These are phyloP conservation scores for Nyctibius grandis DNA, from an alignment of 2,797 vertebrate genomes.

Conservation along the genomic window DNA sequence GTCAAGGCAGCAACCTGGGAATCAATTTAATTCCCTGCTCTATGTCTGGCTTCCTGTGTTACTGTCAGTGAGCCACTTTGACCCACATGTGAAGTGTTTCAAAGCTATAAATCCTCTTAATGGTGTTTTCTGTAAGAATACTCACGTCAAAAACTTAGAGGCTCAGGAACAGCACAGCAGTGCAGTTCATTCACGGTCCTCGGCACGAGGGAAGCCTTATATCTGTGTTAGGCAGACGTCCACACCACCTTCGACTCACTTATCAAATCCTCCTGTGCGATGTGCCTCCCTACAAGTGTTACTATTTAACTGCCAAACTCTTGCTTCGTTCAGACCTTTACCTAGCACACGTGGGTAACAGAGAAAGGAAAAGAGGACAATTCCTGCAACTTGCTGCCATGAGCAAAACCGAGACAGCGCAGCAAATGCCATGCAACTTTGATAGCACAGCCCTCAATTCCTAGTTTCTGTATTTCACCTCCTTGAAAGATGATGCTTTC, in stretches of 20 bases:
- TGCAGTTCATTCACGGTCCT: fast-evolving
- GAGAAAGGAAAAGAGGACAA: background rate
- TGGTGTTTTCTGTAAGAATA: background rate
- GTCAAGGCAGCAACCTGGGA: background rate
- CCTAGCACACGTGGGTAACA: fast-evolving
- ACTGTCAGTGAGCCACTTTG: fast-evolving
- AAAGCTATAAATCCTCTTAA: background rate
- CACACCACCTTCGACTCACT: background rate
- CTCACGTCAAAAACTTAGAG: background rate
- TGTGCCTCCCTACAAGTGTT: background rate
- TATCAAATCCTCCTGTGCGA: background rate
- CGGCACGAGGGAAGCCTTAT: background rate
- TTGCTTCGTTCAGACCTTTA: background rate
- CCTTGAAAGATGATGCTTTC: background rate
- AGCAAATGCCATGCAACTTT: background rate
- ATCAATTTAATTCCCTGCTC: background rate
- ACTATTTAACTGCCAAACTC: background rate
- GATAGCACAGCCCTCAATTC: background rate
- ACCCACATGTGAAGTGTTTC: background rate
- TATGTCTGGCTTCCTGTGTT: background rate
- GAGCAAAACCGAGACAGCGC: background rate
- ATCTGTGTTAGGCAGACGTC: background rate
- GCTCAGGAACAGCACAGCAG: background rate
- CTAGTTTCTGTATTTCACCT: background rate
- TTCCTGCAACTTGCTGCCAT: background rate